phyloP scores from a whole-genome alignment of 2,113 vertebrate genomes.

The Clinocottus analis region DNA sequence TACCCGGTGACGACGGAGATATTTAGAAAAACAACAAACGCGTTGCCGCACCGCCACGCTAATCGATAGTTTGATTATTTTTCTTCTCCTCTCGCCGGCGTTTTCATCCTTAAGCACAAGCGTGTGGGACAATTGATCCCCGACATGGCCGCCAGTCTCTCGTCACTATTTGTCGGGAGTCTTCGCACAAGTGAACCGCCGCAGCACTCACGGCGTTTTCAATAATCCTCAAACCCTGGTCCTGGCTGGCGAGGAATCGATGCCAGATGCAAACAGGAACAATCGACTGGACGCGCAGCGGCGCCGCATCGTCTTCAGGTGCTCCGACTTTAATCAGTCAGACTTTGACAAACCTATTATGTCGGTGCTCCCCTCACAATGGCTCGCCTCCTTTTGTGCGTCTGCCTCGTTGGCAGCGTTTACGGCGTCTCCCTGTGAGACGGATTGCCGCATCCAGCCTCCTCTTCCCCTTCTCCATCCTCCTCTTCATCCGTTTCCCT shows the following conservation, averaged over 20 bases:
- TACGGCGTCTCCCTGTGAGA: slow-evolving; percentile 32
- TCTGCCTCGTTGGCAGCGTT: slow-evolving; percentile 14
- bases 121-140: slow-evolving; percentile 18
- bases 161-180: slow-evolving; percentile 8
- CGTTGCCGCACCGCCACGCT: background rate
- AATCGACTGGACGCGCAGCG: slow-evolving; percentile 49
- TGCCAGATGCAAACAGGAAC: slow-evolving; percentile 59
- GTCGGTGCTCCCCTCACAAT: slow-evolving; percentile 31
- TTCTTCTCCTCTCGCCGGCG: background rate
- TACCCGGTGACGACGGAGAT: background rate
- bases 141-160: slow-evolving; percentile 5
- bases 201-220: slow-evolving; percentile 19
- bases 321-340: slow-evolving; percentile 54
- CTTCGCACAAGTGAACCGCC: slow-evolving; percentile 34
- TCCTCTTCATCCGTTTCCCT: background rate
- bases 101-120: slow-evolving; percentile 13
- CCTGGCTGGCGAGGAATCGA: slow-evolving; percentile 53
- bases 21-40: background rate
- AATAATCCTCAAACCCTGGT: slow-evolving; percentile 35
- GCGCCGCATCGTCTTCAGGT: slow-evolving; percentile 49
- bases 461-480: background rate
- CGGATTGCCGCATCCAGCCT: slow-evolving; percentile 12
- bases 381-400: slow-evolving; percentile 33
- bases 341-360: slow-evolving; percentile 69
- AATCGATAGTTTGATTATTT: background rate